Conservation (phyloP, 2,888 invertebrate species). For the Drepana falcataria region DNA sequence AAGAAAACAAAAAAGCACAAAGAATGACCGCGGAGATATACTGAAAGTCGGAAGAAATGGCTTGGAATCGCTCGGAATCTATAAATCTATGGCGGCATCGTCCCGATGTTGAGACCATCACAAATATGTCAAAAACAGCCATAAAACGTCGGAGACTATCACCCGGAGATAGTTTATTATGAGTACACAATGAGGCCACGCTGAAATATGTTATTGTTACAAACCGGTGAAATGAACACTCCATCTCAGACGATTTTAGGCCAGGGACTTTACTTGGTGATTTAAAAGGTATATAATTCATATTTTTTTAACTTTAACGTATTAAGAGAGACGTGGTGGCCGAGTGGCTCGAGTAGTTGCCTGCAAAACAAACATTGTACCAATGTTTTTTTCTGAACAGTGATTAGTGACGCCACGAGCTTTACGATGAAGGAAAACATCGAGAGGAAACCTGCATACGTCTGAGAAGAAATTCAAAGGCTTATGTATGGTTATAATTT, state of each 20-base stretch:
- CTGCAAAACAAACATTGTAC: no score
- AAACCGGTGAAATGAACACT: slow-evolving; percentile 42
- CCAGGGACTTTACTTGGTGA: slow-evolving; percentile 10
- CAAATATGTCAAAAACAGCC: slow-evolving; percentile 73
- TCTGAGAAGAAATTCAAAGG: no score
- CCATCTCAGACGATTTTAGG: slow-evolving; percentile 7
- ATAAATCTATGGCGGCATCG: slow-evolving; percentile 49
- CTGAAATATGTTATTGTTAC: slow-evolving; percentile 42
- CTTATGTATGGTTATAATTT: no score
- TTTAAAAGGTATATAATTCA: slow-evolving; percentile 1
- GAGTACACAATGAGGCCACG: slow-evolving; percentile 51
- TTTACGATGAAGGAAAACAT: no score
- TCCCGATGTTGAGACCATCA: slow-evolving; percentile 62
- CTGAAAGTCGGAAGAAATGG: slow-evolving; percentile 36
- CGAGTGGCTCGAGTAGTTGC: no score
- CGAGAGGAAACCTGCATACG: no score
- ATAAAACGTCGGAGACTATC: slow-evolving; percentile 60
- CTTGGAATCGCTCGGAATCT: slow-evolving; percentile 65
- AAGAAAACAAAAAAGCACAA: slow-evolving; percentile 41
- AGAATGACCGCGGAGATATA: slow-evolving; percentile 45
- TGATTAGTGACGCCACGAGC: no score
- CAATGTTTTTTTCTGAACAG: no score
- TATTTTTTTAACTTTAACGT: background rate
- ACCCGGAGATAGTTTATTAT: slow-evolving; percentile 65
- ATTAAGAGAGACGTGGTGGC: no score